These are phyloP conservation scores for Bombus terrestris DNA, from an alignment of 1,140 invertebrate genomes.

Conservation along the genomic window DNA sequence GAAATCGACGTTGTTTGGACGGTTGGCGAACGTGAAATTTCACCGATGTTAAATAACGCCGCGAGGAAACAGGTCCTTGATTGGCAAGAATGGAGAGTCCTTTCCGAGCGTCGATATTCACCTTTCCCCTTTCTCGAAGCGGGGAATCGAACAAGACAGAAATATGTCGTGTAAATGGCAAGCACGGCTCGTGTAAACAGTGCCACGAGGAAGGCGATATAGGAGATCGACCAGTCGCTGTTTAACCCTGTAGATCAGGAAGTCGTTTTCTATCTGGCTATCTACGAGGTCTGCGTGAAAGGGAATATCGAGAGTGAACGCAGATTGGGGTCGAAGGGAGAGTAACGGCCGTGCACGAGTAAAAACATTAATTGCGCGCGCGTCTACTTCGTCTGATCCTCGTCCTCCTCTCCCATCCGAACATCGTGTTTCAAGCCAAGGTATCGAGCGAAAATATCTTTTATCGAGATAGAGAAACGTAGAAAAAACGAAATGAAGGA, in stretches of 20 bases:
- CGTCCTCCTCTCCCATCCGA: too few relatives aligned
- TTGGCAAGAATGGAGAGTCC: background rate
- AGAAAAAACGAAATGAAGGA: too few relatives aligned
- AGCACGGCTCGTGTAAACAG: conserved; percentile 25
- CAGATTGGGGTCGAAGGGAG: conserved; percentile 33
- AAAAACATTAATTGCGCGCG: conserved; percentile 41
- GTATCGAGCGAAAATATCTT: too few relatives aligned
- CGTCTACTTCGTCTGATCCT: background rate
- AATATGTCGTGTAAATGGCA: conserved; percentile 50
- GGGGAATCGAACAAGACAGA: background rate
- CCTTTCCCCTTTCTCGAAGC: conserved; percentile 37
- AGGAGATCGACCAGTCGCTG: conserved; percentile 21
- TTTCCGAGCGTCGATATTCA: conserved; percentile 4
- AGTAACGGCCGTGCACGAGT: conserved; percentile 1
- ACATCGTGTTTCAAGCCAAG: too few relatives aligned
- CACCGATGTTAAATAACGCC: background rate
- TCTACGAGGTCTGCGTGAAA: conserved; percentile 24
- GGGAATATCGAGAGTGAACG: conserved; percentile 54
- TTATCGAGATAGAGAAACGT: too few relatives aligned
- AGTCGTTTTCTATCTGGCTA: conserved; percentile 34
- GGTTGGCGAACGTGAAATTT: too few relatives aligned
- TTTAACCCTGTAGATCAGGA: conserved; percentile 42
- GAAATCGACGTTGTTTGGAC: too few relatives aligned
- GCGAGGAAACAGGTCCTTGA: too few relatives aligned
- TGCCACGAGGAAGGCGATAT: conserved; percentile 23